phyloP scores from a whole-genome alignment of 2,888 invertebrate species.

The Zygogramma bicolorata region DNA sequence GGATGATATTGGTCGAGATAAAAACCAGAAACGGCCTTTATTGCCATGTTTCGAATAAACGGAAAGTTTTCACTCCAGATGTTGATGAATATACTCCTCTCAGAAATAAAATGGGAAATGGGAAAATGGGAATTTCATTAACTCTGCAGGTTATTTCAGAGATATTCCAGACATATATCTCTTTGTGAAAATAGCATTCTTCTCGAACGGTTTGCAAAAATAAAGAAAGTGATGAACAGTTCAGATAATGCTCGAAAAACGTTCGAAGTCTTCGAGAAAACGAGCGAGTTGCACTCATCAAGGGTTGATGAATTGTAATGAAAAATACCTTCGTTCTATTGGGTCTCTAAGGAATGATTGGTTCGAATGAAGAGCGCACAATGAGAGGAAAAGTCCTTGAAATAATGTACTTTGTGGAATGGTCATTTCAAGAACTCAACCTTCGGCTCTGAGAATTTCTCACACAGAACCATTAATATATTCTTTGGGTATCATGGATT shows the following conservation, averaged over 20 bases:
- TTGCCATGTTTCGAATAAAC: conserved; percentile 18
- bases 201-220: conserved; percentile 25
- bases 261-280: too few species aligned
- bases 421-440: too few species aligned
- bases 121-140: conserved; percentile 30
- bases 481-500: too few species aligned
- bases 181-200: conserved; percentile 28
- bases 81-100: conserved; percentile 13
- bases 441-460: too few species aligned
- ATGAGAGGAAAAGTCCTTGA: too few species aligned
- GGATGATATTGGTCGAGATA: neutral
- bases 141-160: conserved; percentile 16
- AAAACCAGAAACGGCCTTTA: neutral
- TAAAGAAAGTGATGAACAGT: conserved; percentile 24
- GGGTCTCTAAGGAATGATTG: too few species aligned
- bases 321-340: too few species aligned
- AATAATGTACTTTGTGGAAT: too few species aligned
- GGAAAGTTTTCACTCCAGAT: neutral
- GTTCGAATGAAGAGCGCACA: too few species aligned
- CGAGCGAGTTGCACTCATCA: too few species aligned
- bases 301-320: too few species aligned
- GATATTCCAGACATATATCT: conserved; percentile 20
- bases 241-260: conserved; percentile 34
- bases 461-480: too few species aligned
- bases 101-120: conserved; percentile 14